Base-by-base conservation (phyloP, 2,113 vertebrate genomes). In the Centropristis striata region DNA sequence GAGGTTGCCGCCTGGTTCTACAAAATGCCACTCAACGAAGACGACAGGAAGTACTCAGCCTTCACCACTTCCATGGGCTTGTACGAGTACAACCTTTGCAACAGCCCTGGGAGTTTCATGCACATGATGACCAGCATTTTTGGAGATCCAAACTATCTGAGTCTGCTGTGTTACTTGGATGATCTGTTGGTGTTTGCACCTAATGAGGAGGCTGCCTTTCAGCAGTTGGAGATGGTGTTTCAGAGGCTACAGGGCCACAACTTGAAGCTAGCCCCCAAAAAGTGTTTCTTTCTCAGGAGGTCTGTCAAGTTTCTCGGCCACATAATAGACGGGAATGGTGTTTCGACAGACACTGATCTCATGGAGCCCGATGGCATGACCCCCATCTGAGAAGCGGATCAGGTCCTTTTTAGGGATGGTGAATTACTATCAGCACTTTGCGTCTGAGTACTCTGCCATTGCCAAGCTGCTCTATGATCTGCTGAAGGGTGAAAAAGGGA, bases 41-140 rank as follows among this genome's bases (percentile, higher is more conserved):
- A 61, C 0, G 55, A 74, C 27, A 61, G 16, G 20, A 50, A 68
- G 8, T 81, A 69, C 10, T 37, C 71, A 0, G 78, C 64, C 9
- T 81, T 81, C 4, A 65, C 80, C 6, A 77, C 80, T 10, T 66
- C 51, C 0, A 66, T 71, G 49, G 65, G 65, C 16, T 8, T 68
- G 0, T 68, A 59, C 28, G 57, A 78, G 23, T 70, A 61, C 49
- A 78, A 78, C 13, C 57, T 70, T 4, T 78, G 65, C 25, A 78
- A 76, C 39, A 78, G 75, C 39, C 57, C 66, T 0, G 47, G 12
- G 0, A 67, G 68, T 5, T 65, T 76, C 5, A 83, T 83, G 59
- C 25, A 51, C 1, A 65, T 71, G 66, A 59, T 77, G 66, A 60
- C 55, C 18, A 73, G 68, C 5, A 71, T 84, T 10, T 84, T 84